Percentiles rank a stretch among this genome's conserved stretches.
Evolutionary conservation across 2,797 vertebrate genomes (phyloP).

Genomic region (Sebastes paucispinis): DNA sequence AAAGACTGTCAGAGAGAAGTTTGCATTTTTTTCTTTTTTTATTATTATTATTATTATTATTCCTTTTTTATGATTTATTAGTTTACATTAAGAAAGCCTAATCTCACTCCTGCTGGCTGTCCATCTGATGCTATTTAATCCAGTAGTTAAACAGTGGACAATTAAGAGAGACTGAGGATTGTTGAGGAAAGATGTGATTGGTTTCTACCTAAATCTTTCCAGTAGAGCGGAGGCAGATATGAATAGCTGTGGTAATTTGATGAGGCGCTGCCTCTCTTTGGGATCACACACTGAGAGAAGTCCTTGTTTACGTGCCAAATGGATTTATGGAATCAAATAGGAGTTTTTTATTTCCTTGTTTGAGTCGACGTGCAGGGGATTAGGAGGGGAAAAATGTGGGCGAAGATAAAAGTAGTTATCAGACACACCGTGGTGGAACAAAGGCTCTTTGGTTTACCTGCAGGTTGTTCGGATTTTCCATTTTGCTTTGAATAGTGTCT

Average conservation of each 20-base stretch:
- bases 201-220: constrained; percentile 75
- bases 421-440: constrained; percentile 63
- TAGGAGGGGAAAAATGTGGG: constrained; percentile 70
- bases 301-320: constrained; percentile 82
- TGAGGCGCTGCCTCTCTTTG: constrained; percentile 72
- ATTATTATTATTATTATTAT: background rate
- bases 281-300: constrained; percentile 77
- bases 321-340: constrained; percentile 82
- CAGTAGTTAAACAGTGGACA: constrained; percentile 59
- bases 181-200: constrained; percentile 79
- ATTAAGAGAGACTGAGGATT: constrained; percentile 71
- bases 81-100: constrained; percentile 23
- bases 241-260: constrained; percentile 81
- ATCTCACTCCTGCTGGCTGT: constrained; percentile 45
- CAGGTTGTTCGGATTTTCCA: constrained; percentile 50
- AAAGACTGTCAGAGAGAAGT: background rate
- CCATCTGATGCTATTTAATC: constrained; percentile 65
- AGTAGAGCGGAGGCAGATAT: constrained; percentile 72
- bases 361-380: constrained; percentile 71
- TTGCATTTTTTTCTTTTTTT: background rate
- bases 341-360: constrained; percentile 81
- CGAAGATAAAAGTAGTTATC: constrained; percentile 73
- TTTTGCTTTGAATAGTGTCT: constrained; percentile 48
- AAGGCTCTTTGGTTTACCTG: constrained; percentile 68
- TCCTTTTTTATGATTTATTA: background rate